Evolutionary conservation across 1,140 invertebrate species (phyloP).

Genomic region (roundworm (Caenorhabditis elegans)): WBcel235 BX284605.5:11465001-11465500

Average conservation of each 20-base stretch:
- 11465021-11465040: constrained; percentile 55
- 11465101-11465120: constrained; percentile 56
- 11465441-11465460: constrained; percentile 18
- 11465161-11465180: constrained; percentile 57
- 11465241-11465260: too few relatives aligned
- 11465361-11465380: background rate
- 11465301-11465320: background rate
- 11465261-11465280: too few relatives aligned
- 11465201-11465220: too few relatives aligned
- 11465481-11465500: constrained; percentile 32
- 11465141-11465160: constrained; percentile 58
- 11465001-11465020: constrained; percentile 59
- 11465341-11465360: background rate
- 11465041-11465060: constrained; percentile 54
- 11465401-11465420: constrained; percentile 37
- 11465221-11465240: too few relatives aligned
- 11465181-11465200: background rate
- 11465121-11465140: constrained; percentile 58
- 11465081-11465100: constrained; percentile 57
- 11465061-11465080: constrained; percentile 40
- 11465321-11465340: background rate
- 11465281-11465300: background rate
- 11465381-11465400: background rate
- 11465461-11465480: constrained; percentile 20
- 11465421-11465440: constrained; percentile 31